Conservation (phyloP, 2,797 vertebrate species). For the Molossus molossus region DNA sequence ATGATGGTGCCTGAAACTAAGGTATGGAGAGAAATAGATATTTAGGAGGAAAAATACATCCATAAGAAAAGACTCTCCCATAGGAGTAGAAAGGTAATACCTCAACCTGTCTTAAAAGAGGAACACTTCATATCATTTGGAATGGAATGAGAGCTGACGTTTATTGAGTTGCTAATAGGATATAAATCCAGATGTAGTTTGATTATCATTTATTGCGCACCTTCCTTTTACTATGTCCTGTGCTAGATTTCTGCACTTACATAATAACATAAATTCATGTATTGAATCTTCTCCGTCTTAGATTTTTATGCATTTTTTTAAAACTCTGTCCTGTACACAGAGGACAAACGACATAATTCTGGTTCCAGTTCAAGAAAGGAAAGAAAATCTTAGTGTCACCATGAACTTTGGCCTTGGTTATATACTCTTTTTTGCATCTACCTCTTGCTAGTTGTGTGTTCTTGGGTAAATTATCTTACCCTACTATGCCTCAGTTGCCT, state of each 20-base stretch:
- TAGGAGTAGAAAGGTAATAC: not conserved
- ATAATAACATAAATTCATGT: not conserved
- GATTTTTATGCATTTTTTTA: constrained; percentile 25
- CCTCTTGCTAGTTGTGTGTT: not conserved
- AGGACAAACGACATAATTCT: constrained; percentile 10
- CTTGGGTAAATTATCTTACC: not conserved
- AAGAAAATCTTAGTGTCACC: not conserved
- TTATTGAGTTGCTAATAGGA: not conserved
- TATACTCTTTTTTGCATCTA: accelerated
- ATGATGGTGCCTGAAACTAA: not conserved
- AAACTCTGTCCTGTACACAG: not conserved
- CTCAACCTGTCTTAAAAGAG: not conserved
- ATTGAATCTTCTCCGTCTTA: not conserved
- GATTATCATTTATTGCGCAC: not conserved
- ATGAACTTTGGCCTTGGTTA: not conserved
- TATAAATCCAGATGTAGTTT: not conserved
- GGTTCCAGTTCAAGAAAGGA: not conserved
- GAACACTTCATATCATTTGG: no score
- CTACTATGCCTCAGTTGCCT: not conserved
- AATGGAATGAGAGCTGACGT: not conserved
- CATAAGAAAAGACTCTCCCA: not conserved
- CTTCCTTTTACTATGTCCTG: not conserved
- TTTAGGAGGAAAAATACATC: not conserved
- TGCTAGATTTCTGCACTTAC: not conserved
- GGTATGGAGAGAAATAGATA: not conserved